Conservation (phyloP, 2,797 vertebrate species). For the Triplophysa bombifrons region DNA sequence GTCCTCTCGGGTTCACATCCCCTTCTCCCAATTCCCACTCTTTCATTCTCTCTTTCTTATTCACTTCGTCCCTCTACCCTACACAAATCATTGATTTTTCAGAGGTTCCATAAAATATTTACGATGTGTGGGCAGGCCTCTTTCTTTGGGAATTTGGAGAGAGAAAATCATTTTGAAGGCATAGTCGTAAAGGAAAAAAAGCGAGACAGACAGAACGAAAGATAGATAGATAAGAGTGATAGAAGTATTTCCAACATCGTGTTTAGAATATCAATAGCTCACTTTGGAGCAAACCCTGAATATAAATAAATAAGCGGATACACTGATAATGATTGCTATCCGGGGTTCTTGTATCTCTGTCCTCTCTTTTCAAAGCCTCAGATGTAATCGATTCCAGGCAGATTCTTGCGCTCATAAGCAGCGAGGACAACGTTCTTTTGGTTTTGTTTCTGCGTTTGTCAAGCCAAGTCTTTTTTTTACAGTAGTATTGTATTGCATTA, state of each 20-base stretch:
- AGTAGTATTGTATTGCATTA: conserved; percentile 25
- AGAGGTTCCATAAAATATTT: conserved; percentile 78
- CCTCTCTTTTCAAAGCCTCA: conserved; percentile 56
- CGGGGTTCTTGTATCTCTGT: conserved; percentile 50
- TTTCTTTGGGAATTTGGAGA: conserved; percentile 71
- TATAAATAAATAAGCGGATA: conserved; percentile 71
- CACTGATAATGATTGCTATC: conserved; percentile 63
- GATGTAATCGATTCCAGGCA: conserved; percentile 52
- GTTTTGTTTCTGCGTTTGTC: conserved; percentile 26
- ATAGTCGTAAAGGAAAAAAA: conserved; percentile 61
- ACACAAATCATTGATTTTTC: conserved; percentile 76
- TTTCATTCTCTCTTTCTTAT: conserved; percentile 36
- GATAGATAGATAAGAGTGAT: conserved; percentile 59
- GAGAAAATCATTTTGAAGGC: conserved; percentile 71
- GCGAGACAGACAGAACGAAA: conserved; percentile 35
- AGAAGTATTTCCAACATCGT: conserved; percentile 59
- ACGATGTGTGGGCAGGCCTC: conserved; percentile 73
- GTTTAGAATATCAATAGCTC: conserved; percentile 70
- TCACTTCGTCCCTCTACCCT: conserved; percentile 30
- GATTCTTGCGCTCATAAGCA: conserved; percentile 45
- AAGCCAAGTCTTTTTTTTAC: conserved; percentile 26
- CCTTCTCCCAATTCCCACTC: neutral
- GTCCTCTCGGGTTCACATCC: conserved; percentile 44
- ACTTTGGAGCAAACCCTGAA: conserved; percentile 67
- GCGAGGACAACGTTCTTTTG: conserved; percentile 42